Base-by-base conservation (phyloP, 2,888 invertebrate species). In the Panorpa germanica region DNA sequence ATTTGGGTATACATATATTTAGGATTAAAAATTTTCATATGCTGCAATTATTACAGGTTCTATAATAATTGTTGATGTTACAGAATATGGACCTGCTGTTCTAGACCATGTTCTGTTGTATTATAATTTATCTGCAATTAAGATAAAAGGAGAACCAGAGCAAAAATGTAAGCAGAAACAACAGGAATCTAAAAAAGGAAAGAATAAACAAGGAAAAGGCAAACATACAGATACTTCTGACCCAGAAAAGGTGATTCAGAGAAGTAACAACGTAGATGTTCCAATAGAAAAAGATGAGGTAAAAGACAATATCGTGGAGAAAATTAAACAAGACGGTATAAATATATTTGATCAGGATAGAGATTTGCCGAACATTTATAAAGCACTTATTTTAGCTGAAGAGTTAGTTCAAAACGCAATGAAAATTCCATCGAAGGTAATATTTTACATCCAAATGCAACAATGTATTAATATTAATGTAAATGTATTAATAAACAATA, bases 31-130 rank as follows among this genome's bases (percentile, higher is more conserved):
- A 16, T 21, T 31, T 26, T 21, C 28, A 11, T 17, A 16, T 19
- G 14, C n/a, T 18, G 8, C 17, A 10, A 18, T 15, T 17, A 9
- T 15, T 7, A 19, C 10, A 18, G 25, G 24, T 38, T 21, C 32
- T 35, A 25, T 31, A 25, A 15, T 11, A 24, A 11, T 14, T 23
- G 21, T 19, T 25, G 14, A 35, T 33, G 31, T 47, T 47, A 5
- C 53, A 70, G 88, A 85, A 50, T 95, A 80, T 59, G 95, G 96
- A 4, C 74, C 91, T 12, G 68, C 90, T 1, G 57, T 98, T 21
- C 72, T 96, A 37, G 91, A 95, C 43, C 95, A 96, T 50, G 73
- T 80, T n/a, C 58, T 96, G 3, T 45, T 70, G 12, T 64, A 65
- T 42, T 64, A 67, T 36, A 77, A 77, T 17, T 66, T 93, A 2